Percentiles rank a stretch among this genome's conserved stretches.
These are phyloP conservation scores for Chloebia gouldiae DNA, from an alignment of 2,113 vertebrate species.

Conservation along the genomic window DNA sequence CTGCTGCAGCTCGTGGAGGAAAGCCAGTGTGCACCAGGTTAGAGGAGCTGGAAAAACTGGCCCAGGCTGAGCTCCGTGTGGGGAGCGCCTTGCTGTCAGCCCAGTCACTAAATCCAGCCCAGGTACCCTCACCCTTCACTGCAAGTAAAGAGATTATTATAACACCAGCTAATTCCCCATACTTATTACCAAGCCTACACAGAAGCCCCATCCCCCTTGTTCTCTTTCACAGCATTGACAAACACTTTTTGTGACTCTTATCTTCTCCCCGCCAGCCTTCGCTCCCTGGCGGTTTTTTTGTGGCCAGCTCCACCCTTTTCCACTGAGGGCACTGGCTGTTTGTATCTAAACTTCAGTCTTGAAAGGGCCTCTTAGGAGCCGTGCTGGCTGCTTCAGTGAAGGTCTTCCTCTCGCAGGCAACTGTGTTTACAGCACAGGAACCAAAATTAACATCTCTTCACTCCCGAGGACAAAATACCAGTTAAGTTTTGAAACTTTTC, in stretches of 20 bases:
- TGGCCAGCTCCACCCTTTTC: constrained; percentile 55
- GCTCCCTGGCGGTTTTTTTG: constrained; percentile 49
- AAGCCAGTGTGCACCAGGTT: background rate
- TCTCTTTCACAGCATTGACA: background rate
- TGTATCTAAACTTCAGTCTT: constrained; percentile 2
- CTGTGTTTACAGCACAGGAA: background rate
- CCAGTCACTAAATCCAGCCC: background rate
- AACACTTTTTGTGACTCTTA: constrained; percentile 38
- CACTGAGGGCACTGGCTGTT: constrained; percentile 3
- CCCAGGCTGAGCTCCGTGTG: background rate
- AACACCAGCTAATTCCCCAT: background rate
- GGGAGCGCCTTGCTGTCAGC: background rate
- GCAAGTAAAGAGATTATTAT: background rate
- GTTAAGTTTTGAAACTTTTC: constrained; percentile 27
- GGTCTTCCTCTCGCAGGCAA: background rate
- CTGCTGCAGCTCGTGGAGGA: background rate
- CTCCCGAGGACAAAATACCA: background rate
- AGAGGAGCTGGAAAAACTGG: constrained; percentile 3
- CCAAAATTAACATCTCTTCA: background rate
- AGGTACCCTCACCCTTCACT: background rate
- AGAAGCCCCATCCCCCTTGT: background rate
- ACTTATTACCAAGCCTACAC: background rate
- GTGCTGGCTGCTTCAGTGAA: background rate
- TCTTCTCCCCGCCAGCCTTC: constrained; percentile 19
- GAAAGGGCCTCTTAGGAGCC: background rate